These are phyloP conservation scores for Entomyzon cyanotis DNA, from an alignment of 2,113 vertebrate genomes.

Conservation along the genomic window DNA sequence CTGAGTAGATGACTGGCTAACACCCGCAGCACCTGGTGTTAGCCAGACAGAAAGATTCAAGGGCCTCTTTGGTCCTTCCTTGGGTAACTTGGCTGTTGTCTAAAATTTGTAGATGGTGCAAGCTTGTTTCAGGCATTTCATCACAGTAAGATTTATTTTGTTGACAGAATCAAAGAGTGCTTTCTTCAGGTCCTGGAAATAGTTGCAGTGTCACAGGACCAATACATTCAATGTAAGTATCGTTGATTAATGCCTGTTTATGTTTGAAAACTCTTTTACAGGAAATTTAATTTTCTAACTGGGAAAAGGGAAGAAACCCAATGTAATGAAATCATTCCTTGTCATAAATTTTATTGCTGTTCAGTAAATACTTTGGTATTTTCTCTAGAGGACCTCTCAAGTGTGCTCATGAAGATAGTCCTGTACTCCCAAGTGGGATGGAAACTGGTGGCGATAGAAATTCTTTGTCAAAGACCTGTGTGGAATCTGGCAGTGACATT, in stretches of 20 bases:
- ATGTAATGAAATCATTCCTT: background rate
- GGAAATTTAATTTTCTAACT: background rate
- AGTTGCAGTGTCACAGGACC: background rate
- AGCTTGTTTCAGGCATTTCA: background rate
- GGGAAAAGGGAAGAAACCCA: background rate
- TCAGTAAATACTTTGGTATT: slow-evolving; percentile 12
- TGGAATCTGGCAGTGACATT: background rate
- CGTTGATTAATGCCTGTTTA: background rate
- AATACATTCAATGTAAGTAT: slow-evolving; percentile 59
- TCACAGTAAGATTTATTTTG: background rate
- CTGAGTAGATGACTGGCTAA: background rate
- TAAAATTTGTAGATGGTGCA: background rate
- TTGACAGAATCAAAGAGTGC: slow-evolving; percentile 51
- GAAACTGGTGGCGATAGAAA: slow-evolving; percentile 23
- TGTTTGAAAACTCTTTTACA: background rate
- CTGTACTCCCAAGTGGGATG: background rate
- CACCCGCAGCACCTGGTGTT: background rate
- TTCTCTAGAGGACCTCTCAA: slow-evolving; percentile 43
- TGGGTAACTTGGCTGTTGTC: background rate
- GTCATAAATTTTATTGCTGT: background rate
- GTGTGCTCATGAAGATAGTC: background rate
- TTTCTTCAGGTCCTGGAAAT: slow-evolving; percentile 1
- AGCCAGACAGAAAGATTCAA: background rate
- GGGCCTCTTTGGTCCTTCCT: background rate
- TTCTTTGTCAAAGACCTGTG: background rate